phyloP scores from a whole-genome alignment of 2,113 vertebrate species.

The Corapipo altera region DNA sequence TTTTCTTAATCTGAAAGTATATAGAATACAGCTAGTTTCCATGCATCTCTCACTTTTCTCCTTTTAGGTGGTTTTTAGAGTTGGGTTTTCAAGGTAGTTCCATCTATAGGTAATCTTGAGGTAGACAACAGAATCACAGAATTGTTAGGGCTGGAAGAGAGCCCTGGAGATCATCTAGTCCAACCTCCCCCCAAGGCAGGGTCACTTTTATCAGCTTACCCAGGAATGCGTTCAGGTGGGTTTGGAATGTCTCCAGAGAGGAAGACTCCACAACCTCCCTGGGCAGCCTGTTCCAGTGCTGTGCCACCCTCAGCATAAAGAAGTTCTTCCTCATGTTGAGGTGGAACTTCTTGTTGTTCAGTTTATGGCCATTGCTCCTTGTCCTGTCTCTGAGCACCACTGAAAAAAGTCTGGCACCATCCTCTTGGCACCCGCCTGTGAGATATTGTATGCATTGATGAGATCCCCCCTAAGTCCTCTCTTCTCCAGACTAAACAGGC shows the following conservation, averaged over 20 bases:
- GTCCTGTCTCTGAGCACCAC: accelerated
- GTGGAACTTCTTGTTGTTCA: background rate
- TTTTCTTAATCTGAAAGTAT: background rate
- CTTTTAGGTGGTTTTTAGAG: background rate
- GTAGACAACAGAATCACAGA: background rate
- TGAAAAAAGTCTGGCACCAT: background rate
- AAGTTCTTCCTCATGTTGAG: background rate
- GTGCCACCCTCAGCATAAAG: background rate
- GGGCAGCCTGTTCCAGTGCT: background rate
- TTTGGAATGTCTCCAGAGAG: background rate
- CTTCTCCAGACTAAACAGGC: background rate
- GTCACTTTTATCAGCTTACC: background rate
- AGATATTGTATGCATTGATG: background rate
- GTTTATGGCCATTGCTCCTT: background rate
- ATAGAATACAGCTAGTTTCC: background rate
- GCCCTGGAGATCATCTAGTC: background rate
- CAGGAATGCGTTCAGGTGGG: background rate
- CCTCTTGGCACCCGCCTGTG: background rate
- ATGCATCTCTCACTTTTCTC: background rate
- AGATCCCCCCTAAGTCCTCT: background rate
- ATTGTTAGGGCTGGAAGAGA: background rate
- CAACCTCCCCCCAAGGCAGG: background rate
- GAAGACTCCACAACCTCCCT: background rate
- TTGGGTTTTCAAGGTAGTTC: background rate
- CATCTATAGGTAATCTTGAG: background rate